These are phyloP conservation scores for Anarsia innoxiella DNA, from an alignment of 2,888 invertebrate genomes.

Conservation along the genomic window DNA sequence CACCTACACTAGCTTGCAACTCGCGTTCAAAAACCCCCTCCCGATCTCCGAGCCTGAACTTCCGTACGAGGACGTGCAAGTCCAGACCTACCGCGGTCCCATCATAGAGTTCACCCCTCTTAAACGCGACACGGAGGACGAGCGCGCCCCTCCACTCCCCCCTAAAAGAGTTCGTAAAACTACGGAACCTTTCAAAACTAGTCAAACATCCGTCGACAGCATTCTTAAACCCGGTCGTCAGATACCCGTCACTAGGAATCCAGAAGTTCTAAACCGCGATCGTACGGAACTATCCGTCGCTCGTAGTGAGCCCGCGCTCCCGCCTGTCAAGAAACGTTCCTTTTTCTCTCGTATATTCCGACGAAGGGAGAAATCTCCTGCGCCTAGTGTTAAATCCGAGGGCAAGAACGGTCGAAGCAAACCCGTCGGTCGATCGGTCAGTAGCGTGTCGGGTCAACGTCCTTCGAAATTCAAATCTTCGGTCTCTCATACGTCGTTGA, in stretches of 20 bases:
- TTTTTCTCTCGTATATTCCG: slow-evolving; percentile 66
- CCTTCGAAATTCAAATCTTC: slow-evolving; percentile 65
- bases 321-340: slow-evolving; percentile 63
- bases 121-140: slow-evolving; percentile 75
- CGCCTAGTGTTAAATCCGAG: slow-evolving; percentile 55
- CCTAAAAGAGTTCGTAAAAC: slow-evolving; percentile 84
- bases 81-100: slow-evolving; percentile 64
- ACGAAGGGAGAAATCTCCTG: slow-evolving; percentile 60
- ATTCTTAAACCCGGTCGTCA: slow-evolving; percentile 53
- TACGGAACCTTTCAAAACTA: slow-evolving; percentile 52
- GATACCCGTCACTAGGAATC: slow-evolving; percentile 42
- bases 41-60: slow-evolving; percentile 66
- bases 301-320: slow-evolving; percentile 58
- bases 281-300: slow-evolving; percentile 38
- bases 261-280: slow-evolving; percentile 28
- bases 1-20: slow-evolving; percentile 88
- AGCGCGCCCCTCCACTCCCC: slow-evolving; percentile 84
- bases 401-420: slow-evolving; percentile 50
- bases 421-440: slow-evolving; percentile 75
- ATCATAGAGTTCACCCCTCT: slow-evolving; percentile 69
- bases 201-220: slow-evolving; percentile 60
- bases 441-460: slow-evolving; percentile 76
- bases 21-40: slow-evolving; percentile 89
- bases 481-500: slow-evolving; percentile 58
- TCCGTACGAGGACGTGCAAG: slow-evolving; percentile 77